Conservation (phyloP, 2,888 invertebrate species). For the Pseudoips prasinana region DNA sequence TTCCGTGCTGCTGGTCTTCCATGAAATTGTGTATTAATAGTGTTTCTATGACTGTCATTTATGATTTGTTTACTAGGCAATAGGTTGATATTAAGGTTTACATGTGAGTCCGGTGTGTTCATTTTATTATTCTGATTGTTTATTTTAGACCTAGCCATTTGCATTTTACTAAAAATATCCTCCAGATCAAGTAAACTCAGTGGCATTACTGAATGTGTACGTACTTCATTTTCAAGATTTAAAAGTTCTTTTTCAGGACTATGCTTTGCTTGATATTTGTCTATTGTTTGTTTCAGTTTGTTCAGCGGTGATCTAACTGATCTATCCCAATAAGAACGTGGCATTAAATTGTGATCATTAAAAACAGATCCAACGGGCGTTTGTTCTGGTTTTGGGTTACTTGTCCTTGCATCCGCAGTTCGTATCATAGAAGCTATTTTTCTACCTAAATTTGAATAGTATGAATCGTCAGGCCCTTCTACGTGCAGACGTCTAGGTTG, state of each 20-base stretch:
- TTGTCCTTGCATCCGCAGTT: constrained; percentile 44
- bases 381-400: constrained; percentile 33
- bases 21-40: no score
- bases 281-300: constrained; percentile 10
- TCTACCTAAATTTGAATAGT: constrained; percentile 62
- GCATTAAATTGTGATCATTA: constrained; percentile 45
- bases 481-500: constrained; percentile 15
- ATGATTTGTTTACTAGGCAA: no score
- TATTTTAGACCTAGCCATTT: constrained; percentile 27
- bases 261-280: constrained; percentile 20
- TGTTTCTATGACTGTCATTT: no score
- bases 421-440: constrained; percentile 68
- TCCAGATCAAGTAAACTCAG: constrained; percentile 61
- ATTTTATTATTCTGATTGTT: constrained; percentile 12
- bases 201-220: constrained; percentile 43
- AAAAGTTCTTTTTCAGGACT: constrained; percentile 54
- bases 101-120: constrained; percentile 15
- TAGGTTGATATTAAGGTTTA: constrained; percentile 53
- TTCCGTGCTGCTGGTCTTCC: no score
- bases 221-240: constrained; percentile 63
- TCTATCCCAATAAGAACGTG: constrained; percentile 67
- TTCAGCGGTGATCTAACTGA: constrained; percentile 59
- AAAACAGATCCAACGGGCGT: constrained; percentile 36
- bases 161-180: constrained; percentile 55
- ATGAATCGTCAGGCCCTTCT: constrained; percentile 44